Evolutionary conservation across 1,140 invertebrate genomes (phyloP).

Genomic region (Anthonomus grandis): DNA sequence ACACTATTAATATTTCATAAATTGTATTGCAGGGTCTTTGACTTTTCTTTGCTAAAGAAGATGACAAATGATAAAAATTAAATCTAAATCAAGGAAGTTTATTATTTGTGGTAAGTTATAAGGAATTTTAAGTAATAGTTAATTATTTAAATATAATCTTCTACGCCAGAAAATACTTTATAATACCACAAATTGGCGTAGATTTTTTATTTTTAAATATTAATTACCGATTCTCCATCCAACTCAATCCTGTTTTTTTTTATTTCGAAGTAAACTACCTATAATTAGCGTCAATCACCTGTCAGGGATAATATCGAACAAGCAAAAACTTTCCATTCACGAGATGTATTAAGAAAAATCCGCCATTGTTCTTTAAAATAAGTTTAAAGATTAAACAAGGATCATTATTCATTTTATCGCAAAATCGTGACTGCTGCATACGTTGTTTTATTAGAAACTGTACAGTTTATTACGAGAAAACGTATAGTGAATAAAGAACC

Average conservation of each 20-base stretch:
- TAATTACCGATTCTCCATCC: too few species aligned
- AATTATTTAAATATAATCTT: too few species aligned
- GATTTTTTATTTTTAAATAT: too few species aligned
- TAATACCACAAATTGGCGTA: too few species aligned
- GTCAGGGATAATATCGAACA: constrained; percentile 10
- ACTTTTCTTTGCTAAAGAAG: too few species aligned
- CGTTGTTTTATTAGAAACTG: constrained; percentile 21
- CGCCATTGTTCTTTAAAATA: constrained; percentile 20
- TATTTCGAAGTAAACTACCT: constrained; percentile 14
- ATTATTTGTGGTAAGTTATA: too few species aligned
- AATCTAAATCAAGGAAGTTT: too few species aligned
- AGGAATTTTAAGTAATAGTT: too few species aligned
- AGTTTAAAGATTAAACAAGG: constrained; percentile 12
- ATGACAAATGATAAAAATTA: too few species aligned
- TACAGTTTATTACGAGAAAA: constrained; percentile 16
- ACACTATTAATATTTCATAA: constrained; percentile 30
- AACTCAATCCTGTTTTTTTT: too few species aligned
- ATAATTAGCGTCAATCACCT: constrained; percentile 21
- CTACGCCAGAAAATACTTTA: too few species aligned
- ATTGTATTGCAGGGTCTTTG: too few species aligned
- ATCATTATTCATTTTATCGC: constrained; percentile 26
- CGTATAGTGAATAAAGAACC: constrained; percentile 7
- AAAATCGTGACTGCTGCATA: constrained; percentile 21
- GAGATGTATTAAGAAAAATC: constrained; percentile 10
- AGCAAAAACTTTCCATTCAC: constrained; percentile 14